Evolutionary conservation across 2,888 invertebrate genomes (phyloP).

Genomic region (Thymelicus sylvestris): DNA sequence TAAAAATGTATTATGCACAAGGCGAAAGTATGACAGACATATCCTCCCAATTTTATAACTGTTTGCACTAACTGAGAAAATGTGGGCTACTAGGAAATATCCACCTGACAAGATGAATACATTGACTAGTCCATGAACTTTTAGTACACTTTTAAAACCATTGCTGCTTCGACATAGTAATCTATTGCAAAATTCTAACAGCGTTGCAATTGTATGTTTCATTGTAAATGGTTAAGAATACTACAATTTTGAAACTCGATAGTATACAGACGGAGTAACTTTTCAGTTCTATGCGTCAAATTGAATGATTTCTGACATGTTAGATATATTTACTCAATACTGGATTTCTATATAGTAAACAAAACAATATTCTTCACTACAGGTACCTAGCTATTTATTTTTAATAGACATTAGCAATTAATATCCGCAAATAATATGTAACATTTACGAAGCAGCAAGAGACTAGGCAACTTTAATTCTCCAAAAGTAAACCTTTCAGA

Average conservation of each 20-base stretch:
- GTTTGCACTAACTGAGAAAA: slow-evolving; percentile 31
- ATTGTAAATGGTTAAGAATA: not conserved
- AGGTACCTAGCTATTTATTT: too few relatives aligned
- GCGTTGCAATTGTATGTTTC: slow-evolving; percentile 1
- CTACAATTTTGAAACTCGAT: slow-evolving; percentile 11
- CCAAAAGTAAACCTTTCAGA: too few relatives aligned
- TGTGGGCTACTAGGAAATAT: slow-evolving; percentile 35
- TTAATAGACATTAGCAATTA: too few relatives aligned
- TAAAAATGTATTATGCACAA: not conserved
- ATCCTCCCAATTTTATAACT: slow-evolving; percentile 31
- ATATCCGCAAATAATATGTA: too few relatives aligned
- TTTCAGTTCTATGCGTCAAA: slow-evolving; percentile 26
- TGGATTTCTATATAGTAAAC: slow-evolving; percentile 11
- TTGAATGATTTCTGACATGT: slow-evolving; percentile 21
- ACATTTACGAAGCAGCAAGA: too few relatives aligned
- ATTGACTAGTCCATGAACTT: not conserved
- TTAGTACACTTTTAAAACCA: slow-evolving; percentile 10
- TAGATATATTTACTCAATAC: slow-evolving; percentile 23
- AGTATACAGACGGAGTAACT: slow-evolving; percentile 2
- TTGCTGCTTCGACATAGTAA: slow-evolving; percentile 10
- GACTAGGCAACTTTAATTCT: too few relatives aligned
- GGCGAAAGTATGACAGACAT: slow-evolving; percentile 32
- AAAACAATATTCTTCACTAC: too few relatives aligned
- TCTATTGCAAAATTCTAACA: not conserved
- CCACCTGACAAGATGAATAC: slow-evolving; percentile 24